Evolutionary conservation across 2,113 vertebrate genomes (phyloP).

Genomic region (Alligator sinensis): DNA sequence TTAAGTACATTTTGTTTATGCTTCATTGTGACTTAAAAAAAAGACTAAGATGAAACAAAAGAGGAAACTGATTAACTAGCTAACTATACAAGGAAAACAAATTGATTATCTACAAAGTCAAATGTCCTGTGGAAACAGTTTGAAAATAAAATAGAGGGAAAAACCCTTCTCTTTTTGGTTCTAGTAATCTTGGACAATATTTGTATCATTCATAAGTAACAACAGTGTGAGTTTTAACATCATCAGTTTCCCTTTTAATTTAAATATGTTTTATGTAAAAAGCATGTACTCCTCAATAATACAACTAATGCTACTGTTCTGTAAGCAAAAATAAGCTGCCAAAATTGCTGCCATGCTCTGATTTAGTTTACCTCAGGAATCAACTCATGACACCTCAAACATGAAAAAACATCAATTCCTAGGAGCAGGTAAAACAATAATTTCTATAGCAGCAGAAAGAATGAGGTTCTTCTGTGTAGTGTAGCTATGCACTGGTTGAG

Average conservation of each 20-base stretch:
- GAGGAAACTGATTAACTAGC: background rate
- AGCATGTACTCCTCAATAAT: background rate
- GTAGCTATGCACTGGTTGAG: rapidly evolving
- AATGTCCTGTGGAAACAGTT: background rate
- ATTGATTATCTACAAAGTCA: background rate
- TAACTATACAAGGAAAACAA: background rate
- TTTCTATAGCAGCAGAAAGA: background rate
- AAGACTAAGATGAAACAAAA: background rate
- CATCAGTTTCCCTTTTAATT: background rate
- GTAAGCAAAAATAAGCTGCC: conserved; percentile 21
- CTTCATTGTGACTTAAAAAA: background rate
- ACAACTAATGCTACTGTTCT: conserved; percentile 5
- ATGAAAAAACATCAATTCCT: rapidly evolving
- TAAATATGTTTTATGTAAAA: background rate
- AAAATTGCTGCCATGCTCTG: background rate
- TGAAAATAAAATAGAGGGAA: background rate
- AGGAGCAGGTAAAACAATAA: background rate
- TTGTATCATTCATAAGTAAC: background rate
- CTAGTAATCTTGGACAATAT: background rate
- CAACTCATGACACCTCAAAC: background rate
- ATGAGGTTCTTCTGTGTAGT: background rate
- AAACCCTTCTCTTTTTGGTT: rapidly evolving
- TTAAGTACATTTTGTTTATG: background rate
- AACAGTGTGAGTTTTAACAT: background rate
- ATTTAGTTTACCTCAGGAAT: background rate